A percentile compares a stretch with the other conserved stretches of the same genome.
Evolutionary conservation across 1,140 invertebrate genomes (phyloP).

Genomic region (Oryctes rhinoceros): DNA sequence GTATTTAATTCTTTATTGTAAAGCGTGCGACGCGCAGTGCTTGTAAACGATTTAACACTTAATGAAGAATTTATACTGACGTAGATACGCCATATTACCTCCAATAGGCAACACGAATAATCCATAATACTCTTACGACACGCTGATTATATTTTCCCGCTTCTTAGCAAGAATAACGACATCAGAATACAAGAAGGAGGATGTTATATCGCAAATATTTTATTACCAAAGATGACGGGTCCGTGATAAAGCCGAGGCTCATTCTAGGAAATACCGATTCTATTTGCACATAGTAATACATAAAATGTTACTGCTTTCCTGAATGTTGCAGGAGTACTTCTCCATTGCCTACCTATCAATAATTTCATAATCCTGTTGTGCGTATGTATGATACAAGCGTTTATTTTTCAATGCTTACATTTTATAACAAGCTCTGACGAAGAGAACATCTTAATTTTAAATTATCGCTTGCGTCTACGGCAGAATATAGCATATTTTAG

Average conservation of each 20-base stretch:
- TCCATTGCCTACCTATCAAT: background rate
- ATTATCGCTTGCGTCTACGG: background rate
- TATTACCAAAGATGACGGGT: slow-evolving; percentile 8
- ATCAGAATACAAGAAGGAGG: background rate
- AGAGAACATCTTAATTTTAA: slow-evolving; percentile 24
- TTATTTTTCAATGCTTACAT: background rate
- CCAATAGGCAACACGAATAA: background rate
- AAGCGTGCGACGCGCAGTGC: no score
- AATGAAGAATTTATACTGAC: no score
- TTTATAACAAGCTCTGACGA: background rate
- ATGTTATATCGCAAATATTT: slow-evolving; percentile 9
- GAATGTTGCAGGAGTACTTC: background rate
- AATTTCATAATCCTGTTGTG: slow-evolving; percentile 26
- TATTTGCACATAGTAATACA: slow-evolving; percentile 35
- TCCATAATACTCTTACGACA: background rate
- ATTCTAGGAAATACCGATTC: slow-evolving; percentile 19
- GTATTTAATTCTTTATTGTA: no score
- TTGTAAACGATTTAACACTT: no score
- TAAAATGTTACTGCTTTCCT: slow-evolving; percentile 21
- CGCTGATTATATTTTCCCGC: background rate
- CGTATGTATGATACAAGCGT: slow-evolving; percentile 1
- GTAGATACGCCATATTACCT: no score
- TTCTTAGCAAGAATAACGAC: background rate
- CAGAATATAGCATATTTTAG: background rate
- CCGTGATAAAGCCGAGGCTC: background rate